Evolutionary conservation across 1,140 invertebrate genomes (phyloP).

Genomic region (Ceratosolen fusciceps): DNA sequence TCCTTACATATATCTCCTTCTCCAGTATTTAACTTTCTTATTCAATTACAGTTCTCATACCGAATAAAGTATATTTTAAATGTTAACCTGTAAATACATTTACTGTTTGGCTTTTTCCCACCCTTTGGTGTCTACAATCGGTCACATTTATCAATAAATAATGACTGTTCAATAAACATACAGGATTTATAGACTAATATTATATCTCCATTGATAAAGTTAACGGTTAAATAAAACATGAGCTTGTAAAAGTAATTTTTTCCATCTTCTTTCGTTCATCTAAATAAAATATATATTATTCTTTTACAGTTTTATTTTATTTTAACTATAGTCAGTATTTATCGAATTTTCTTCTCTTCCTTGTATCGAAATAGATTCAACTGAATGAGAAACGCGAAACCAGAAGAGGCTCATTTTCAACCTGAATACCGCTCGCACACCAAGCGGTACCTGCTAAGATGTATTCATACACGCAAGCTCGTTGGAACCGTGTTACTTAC

Average conservation of each 20-base stretch:
- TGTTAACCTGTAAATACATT: slow-evolving; percentile 24
- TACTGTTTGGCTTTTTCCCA: neutral
- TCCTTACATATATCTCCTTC: too few species aligned
- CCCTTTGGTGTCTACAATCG: neutral
- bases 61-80: slow-evolving; percentile 30
- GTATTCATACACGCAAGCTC: neutral
- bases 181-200: slow-evolving; percentile 1
- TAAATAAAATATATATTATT: neutral
- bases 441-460: neutral
- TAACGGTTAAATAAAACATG: slow-evolving; percentile 38
- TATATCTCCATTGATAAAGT: slow-evolving; percentile 24
- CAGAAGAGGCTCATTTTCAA: neutral
- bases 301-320: slow-evolving; percentile 23
- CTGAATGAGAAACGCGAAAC: neutral
- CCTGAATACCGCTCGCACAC: neutral
- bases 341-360: slow-evolving; percentile 9
- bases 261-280: neutral
- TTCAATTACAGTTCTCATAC: neutral
- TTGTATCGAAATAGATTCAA: neutral
- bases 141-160: slow-evolving; percentile 28
- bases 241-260: slow-evolving; percentile 33
- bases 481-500: too few species aligned
- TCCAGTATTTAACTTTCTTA: too few species aligned
- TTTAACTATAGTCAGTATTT: slow-evolving; percentile 14
- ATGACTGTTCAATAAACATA: neutral